Evolutionary conservation across 2,113 vertebrate genomes (phyloP), one percentile per base, ranked within the genome.

Genomic region (Rhadina sibilatrix): DNA sequence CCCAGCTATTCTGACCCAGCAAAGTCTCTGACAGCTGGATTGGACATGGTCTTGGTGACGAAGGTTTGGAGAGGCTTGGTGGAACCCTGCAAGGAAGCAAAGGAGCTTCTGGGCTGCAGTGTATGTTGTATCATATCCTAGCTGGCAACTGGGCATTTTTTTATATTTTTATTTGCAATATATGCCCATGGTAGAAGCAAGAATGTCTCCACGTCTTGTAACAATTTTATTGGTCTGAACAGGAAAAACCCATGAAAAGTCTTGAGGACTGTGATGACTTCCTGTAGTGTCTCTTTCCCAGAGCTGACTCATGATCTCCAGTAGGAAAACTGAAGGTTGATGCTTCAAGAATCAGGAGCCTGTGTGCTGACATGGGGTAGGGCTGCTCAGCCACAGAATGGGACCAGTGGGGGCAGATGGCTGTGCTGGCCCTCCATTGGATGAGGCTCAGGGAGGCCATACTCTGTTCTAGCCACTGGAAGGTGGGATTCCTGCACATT

Each of bases 371-470:
- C 0, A 0, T 31, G 30, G 19, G 47, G 4, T 15, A n/a, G 44
- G 44, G 30, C n/a, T 89, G 35, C 66, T 85, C 5, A 9, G 61
- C 25, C n/a, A 35, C 1, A 5, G 76, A 37, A 64, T 47, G 47
- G 54, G 23, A 49, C 23, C 3, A 5, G 20, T 42, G 18, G 6
- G 15, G 40, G 23, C 19, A 33, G 10, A 33, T 3, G 5, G n/a
- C 56, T 81, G 25, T 7, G 12, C 37, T 77, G 46, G 9, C 10
- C 59, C 20, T 61, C 44, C 15, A 9, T 30, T 16, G 17, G 15
- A 24, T 47, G 15, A 37, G 18, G 18, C 40, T 47, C 0, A 0
- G 38, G n/a, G 27, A 3, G 2, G 24, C 54, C 0, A 0, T 53
- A 10, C 35, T 76, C 60, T 72, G 8, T 64, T 89, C 63, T 75